These are phyloP conservation scores for Diaperis boleti DNA, from an alignment of 2,888 invertebrate species.

Conservation along the genomic window DNA sequence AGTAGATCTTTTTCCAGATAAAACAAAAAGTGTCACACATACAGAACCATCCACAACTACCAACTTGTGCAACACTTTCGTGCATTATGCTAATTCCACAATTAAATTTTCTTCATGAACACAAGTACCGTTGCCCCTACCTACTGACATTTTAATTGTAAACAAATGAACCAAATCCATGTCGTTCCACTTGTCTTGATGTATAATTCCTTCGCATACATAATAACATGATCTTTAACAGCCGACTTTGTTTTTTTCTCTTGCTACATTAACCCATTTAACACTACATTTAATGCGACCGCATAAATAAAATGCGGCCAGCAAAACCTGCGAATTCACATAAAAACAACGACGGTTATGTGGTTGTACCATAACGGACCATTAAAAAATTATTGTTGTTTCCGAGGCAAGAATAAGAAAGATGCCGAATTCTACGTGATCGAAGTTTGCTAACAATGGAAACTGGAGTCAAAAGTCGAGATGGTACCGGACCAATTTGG, in stretches of 20 bases:
- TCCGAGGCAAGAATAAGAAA: neutral
- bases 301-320: constrained; percentile 12
- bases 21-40: too few relatives aligned
- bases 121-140: constrained; percentile 27
- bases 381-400: neutral
- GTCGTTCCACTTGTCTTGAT: constrained; percentile 33
- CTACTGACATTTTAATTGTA: constrained; percentile 40
- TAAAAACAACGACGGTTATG: constrained; percentile 22
- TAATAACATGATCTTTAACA: constrained; percentile 19
- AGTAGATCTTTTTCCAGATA: too few relatives aligned
- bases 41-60: too few relatives aligned
- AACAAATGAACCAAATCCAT: constrained; percentile 41
- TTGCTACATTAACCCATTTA: constrained; percentile 24
- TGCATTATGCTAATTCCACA: constrained; percentile 29
- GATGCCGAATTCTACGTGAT: neutral
- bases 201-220: constrained; percentile 19
- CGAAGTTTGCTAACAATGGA: too few relatives aligned
- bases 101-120: constrained; percentile 29
- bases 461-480: neutral
- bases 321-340: constrained; percentile 11
- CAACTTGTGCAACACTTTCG: too few relatives aligned
- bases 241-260: neutral
- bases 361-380: constrained; percentile 24
- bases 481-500: neutral
- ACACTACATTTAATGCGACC: constrained; percentile 26